Evolutionary conservation across 2,113 vertebrate genomes (phyloP).

Genomic region (Piprites chloris): DNA sequence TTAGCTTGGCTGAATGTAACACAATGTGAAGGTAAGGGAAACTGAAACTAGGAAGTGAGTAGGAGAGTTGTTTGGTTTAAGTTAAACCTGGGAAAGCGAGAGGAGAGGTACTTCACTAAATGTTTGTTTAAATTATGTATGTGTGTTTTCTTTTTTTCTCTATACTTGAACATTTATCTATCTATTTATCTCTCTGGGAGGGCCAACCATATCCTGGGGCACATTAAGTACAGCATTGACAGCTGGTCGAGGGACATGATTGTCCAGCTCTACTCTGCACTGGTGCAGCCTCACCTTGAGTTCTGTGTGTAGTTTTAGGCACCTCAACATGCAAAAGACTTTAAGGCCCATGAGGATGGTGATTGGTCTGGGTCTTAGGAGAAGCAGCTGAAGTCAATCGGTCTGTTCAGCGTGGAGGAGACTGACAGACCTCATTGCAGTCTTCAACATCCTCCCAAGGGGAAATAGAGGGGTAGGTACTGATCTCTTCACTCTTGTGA

Average conservation of each 20-base stretch:
- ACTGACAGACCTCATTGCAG: not conserved
- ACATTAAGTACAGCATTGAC: not conserved
- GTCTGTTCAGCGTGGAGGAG: not conserved
- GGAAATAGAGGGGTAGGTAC: not conserved
- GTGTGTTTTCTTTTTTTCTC: not conserved
- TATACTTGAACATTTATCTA: not conserved
- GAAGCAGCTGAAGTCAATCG: not conserved
- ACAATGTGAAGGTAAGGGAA: not conserved
- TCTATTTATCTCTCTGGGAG: not conserved
- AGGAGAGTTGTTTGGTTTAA: not conserved
- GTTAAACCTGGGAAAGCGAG: not conserved
- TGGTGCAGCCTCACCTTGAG: too few relatives aligned
- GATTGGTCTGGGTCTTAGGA: not conserved
- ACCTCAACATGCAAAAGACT: not conserved
- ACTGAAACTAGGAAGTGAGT: not conserved
- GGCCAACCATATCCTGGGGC: too few relatives aligned
- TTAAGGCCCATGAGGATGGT: not conserved
- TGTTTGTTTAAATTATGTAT: not conserved
- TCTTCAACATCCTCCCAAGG: not conserved
- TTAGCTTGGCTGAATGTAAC: not conserved
- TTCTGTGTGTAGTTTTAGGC: not conserved
- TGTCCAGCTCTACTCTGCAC: not conserved
- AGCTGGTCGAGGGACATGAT: not conserved
- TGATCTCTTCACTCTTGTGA: not conserved
- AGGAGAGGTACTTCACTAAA: not conserved